Percentiles rank a stretch among this genome's conserved stretches.
Conservation (phyloP, 2,888 invertebrate genomes). For the Brachypterus glaber region DNA sequence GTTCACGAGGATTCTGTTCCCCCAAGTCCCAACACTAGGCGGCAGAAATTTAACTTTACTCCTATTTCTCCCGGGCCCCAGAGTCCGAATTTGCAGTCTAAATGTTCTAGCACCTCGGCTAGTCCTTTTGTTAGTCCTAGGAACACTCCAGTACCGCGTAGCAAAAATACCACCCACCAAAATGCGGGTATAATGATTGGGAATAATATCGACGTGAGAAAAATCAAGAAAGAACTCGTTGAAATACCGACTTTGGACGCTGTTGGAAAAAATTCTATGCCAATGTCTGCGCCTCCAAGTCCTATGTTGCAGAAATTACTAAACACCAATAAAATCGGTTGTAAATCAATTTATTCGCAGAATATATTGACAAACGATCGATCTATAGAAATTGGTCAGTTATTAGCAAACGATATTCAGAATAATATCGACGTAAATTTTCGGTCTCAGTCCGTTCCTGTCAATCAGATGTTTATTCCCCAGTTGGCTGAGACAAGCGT, state of each 20-base stretch:
- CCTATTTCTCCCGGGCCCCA: constrained; percentile 76
- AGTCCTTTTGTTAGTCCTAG: constrained; percentile 78
- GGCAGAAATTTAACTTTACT: constrained; percentile 75
- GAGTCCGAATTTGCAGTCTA: constrained; percentile 49
- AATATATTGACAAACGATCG: background rate
- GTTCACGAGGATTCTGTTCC: constrained; percentile 45
- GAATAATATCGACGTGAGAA: constrained; percentile 21
- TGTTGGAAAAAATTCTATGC: constrained; percentile 40
- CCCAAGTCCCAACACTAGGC: constrained; percentile 65
- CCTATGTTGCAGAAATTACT: constrained; percentile 48
- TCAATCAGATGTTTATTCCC: constrained; percentile 24
- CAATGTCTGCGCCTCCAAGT: constrained; percentile 62
- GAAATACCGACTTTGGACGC: constrained; percentile 25
- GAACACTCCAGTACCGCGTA: constrained; percentile 56
- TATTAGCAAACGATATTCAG: background rate
- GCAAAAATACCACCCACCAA: constrained; percentile 49
- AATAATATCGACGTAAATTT: constrained; percentile 16
- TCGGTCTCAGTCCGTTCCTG: constrained; percentile 72
- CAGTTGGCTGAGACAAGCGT: background rate
- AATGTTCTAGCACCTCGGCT: constrained; percentile 57
- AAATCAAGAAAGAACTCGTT: constrained; percentile 34
- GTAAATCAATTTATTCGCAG: constrained; percentile 3
- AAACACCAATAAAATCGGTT: constrained; percentile 28
- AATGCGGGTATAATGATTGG: constrained; percentile 36
- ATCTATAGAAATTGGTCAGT: background rate